Evolutionary conservation across 2,888 invertebrate genomes (phyloP).

Genomic region (Portevinia maculata): DNA sequence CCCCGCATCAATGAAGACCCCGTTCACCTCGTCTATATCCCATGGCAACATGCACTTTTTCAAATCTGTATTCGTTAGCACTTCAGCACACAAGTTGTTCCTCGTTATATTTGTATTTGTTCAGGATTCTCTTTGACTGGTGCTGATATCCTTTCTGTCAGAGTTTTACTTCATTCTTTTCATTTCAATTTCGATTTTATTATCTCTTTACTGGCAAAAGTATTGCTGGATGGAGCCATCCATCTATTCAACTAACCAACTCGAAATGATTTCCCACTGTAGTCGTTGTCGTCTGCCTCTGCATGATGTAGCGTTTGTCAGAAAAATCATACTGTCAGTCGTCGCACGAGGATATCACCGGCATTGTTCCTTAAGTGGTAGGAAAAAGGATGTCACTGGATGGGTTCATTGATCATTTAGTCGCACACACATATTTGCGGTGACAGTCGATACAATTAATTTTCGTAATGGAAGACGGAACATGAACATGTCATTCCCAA

Average conservation of each 20-base stretch:
- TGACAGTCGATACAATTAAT: constrained; percentile 65
- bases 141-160: constrained; percentile 66
- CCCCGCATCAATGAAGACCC: constrained; percentile 4
- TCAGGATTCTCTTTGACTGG: constrained; percentile 49
- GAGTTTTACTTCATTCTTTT: constrained; percentile 29
- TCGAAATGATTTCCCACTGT: constrained; percentile 46
- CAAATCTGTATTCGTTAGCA: constrained; percentile 15
- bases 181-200: constrained; percentile 62
- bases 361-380: constrained; percentile 46
- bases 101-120: constrained; percentile 25
- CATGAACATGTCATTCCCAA: constrained; percentile 45
- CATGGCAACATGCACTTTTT: constrained; percentile 51
- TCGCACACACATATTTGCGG: constrained; percentile 24
- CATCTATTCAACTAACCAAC: no score
- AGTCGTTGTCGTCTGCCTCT: background rate
- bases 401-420: constrained; percentile 72
- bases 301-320: constrained; percentile 43
- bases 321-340: constrained; percentile 43
- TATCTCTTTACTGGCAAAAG: constrained; percentile 54
- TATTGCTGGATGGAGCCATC: constrained; percentile 11
- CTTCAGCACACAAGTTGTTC: background rate
- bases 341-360: constrained; percentile 3
- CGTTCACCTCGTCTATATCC: constrained; percentile 14
- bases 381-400: constrained; percentile 59
- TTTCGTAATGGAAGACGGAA: constrained; percentile 59